These are phyloP conservation scores for Caradrina clavipalpis DNA, from an alignment of 2,888 invertebrate genomes.

Conservation along the genomic window DNA sequence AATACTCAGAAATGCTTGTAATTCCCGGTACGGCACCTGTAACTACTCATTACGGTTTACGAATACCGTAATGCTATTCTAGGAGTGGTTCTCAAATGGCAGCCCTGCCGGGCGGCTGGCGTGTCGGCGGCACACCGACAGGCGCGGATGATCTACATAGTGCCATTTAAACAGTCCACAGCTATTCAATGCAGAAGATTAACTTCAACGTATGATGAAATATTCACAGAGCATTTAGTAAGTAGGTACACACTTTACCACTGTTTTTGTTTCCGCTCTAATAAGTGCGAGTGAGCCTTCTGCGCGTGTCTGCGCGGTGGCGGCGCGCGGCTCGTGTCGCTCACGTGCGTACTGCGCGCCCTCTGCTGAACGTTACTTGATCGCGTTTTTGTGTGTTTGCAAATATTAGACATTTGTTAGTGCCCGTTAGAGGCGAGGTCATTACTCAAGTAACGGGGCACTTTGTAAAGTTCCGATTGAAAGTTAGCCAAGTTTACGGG, in stretches of 20 bases:
- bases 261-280: background rate
- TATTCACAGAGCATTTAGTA: background rate
- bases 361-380: slow-evolving; percentile 3
- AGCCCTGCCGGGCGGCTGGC: background rate
- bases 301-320: background rate
- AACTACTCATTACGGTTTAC: slow-evolving; percentile 3
- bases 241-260: too few species aligned
- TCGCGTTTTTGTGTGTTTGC: slow-evolving; percentile 34
- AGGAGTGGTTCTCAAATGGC: slow-evolving; percentile 4
- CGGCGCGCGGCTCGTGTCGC: too few species aligned
- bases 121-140: background rate
- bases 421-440: slow-evolving; percentile 1
- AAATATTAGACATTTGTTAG: slow-evolving; percentile 30
- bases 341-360: background rate
- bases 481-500: slow-evolving; percentile 23
- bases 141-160: background rate
- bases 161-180: too few species aligned
- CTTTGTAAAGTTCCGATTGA: slow-evolving; percentile 33
- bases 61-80: slow-evolving; percentile 9
- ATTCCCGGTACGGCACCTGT: background rate
- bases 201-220: background rate
- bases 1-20: background rate
- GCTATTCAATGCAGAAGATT: background rate
- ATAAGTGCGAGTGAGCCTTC: background rate
- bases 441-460: slow-evolving; percentile 16